phyloP scores from a whole-genome alignment of 2,888 invertebrate species.

The Amiota mariae region DNA sequence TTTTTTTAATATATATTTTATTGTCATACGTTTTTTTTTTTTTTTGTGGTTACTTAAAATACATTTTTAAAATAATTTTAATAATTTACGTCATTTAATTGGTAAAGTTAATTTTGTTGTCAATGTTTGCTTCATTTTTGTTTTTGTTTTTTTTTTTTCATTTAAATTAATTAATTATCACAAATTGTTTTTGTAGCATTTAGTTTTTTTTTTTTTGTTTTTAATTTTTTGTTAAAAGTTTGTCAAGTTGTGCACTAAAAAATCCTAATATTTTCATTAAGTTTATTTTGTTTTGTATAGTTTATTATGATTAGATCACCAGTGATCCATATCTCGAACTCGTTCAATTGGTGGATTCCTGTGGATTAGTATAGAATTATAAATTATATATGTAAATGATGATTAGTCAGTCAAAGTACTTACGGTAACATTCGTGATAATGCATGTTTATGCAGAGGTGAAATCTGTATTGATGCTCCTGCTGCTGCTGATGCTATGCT shows the following conservation, averaged over 20 bases:
- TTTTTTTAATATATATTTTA: background rate
- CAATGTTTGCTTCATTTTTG: slow-evolving; percentile 23
- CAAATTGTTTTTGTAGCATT: slow-evolving; percentile 57
- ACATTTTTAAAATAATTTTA: slow-evolving; percentile 12
- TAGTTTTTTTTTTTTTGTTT: slow-evolving; percentile 43
- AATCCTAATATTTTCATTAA: background rate
- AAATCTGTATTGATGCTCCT: slow-evolving; percentile 73
- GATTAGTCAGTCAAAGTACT: slow-evolving; percentile 44
- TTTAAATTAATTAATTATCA: slow-evolving; percentile 53
- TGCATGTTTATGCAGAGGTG: slow-evolving; percentile 72
- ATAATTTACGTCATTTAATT: slow-evolving; percentile 43
- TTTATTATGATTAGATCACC: slow-evolving; percentile 56
- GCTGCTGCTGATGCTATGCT: slow-evolving; percentile 76
- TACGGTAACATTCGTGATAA: slow-evolving; percentile 73
- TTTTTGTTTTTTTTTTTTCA: slow-evolving; percentile 13
- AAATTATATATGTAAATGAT: background rate
- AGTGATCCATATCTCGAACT: slow-evolving; percentile 71
- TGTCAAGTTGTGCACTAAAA: slow-evolving; percentile 4
- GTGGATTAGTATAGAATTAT: slow-evolving; percentile 34
- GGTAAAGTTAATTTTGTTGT: slow-evolving; percentile 46
- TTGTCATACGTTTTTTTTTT: background rate
- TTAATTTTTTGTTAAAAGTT: background rate
- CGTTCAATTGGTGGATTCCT: slow-evolving; percentile 73
- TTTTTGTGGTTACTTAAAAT: background rate
- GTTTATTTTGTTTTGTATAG: background rate